A percentile compares a stretch with the other conserved stretches of the same genome.
These are phyloP conservation scores for Ochlodes sylvanus DNA, from an alignment of 2,888 invertebrate species.

Conservation along the genomic window DNA sequence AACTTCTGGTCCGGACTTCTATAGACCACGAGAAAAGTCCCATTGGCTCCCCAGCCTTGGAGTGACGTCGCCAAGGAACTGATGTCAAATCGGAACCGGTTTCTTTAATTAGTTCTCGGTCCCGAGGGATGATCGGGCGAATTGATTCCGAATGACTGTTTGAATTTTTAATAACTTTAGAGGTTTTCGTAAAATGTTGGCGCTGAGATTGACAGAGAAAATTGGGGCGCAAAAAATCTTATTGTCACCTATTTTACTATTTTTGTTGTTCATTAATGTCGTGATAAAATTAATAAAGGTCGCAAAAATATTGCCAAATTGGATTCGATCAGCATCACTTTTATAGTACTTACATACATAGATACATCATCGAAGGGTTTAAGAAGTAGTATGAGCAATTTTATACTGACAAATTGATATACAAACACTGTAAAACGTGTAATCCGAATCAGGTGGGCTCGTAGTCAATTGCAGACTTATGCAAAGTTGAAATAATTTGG, in stretches of 20 bases:
- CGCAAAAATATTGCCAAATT: too few species aligned
- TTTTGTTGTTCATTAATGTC: too few species aligned
- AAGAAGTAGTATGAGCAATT: too few species aligned
- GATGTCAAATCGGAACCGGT: constrained; percentile 16
- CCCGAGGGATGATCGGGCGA: constrained; percentile 23
- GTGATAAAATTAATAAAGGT: too few species aligned
- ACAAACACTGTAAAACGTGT: too few species aligned
- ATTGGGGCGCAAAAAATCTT: not conserved
- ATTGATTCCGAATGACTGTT: constrained; percentile 32
- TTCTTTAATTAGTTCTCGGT: constrained; percentile 32
- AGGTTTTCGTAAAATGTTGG: constrained; percentile 22
- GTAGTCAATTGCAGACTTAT: too few species aligned
- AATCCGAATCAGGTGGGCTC: too few species aligned
- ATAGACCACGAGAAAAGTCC: constrained; percentile 32
- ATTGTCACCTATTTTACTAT: not conserved
- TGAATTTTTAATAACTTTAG: constrained; percentile 36
- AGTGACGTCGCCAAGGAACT: constrained; percentile 15
- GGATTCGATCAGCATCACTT: too few species aligned
- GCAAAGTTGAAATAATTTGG: too few species aligned
- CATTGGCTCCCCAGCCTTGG: constrained; percentile 5
- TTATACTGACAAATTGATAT: too few species aligned
- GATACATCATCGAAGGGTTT: too few species aligned
- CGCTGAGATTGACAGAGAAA: not conserved
- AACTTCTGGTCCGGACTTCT: constrained; percentile 31
- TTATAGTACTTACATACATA: too few species aligned